phyloP scores from a whole-genome alignment of 2,888 invertebrate genomes.

The Sarcophaga subvicina region DNA sequence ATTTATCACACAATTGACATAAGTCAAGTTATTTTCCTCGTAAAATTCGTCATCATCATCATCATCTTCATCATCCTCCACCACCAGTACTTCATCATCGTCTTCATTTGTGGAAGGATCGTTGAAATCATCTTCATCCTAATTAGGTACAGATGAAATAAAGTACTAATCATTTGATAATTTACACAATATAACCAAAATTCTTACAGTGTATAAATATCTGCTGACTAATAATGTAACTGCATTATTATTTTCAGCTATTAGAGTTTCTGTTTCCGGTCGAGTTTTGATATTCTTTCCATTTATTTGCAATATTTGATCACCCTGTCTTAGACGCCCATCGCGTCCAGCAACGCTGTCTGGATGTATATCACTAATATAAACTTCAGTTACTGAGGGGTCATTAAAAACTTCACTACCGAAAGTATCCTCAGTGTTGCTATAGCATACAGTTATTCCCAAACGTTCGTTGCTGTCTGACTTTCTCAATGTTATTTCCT shows the following conservation, averaged over 20 bases:
- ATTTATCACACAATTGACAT: constrained; percentile 76
- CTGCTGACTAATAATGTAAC: constrained; percentile 85
- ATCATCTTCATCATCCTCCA: constrained; percentile 77
- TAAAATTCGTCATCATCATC: constrained; percentile 75
- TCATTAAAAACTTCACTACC: constrained; percentile 38
- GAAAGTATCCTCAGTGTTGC: constrained; percentile 73
- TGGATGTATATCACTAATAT: constrained; percentile 86
- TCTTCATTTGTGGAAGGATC: constrained; percentile 66
- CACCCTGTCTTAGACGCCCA: constrained; percentile 85
- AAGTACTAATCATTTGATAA: constrained; percentile 26
- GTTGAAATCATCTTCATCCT: constrained; percentile 73
- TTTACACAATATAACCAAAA: neutral
- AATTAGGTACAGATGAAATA: constrained; percentile 4
- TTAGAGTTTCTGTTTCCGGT: constrained; percentile 85
- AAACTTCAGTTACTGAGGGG: constrained; percentile 83
- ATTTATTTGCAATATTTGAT: constrained; percentile 86
- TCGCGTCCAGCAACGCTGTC: constrained; percentile 85
- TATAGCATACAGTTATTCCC: constrained; percentile 86
- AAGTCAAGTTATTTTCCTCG: constrained; percentile 74
- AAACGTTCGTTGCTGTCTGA: constrained; percentile 84
- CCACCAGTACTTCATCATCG: constrained; percentile 72
- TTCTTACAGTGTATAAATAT: constrained; percentile 82
- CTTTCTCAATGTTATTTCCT: constrained; percentile 86
- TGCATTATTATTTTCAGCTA: constrained; percentile 84
- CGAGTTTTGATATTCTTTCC: constrained; percentile 85